Percentiles rank a stretch among this genome's conserved stretches.
These are phyloP conservation scores for Noctua janthina DNA, from an alignment of 2,888 invertebrate species.

Conservation along the genomic window DNA sequence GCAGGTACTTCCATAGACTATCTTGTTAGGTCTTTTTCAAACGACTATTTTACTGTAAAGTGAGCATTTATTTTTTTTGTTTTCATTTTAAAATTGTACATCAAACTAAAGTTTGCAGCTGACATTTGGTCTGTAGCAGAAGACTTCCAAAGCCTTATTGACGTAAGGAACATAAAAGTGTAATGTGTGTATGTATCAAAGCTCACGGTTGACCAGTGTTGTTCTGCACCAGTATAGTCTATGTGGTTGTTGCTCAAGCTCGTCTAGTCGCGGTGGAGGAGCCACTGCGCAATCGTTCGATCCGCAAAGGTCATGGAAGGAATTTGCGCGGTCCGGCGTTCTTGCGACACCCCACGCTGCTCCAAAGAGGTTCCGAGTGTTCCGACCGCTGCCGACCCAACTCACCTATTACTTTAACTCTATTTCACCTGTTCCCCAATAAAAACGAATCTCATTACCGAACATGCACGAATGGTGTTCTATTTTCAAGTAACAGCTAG, in stretches of 20 bases:
- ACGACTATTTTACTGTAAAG: background rate
- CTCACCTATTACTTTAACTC: constrained; percentile 70
- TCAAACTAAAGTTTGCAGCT: background rate
- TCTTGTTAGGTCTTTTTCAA: background rate
- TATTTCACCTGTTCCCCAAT: constrained; percentile 63
- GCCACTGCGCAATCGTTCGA: constrained; percentile 88
- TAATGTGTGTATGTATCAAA: background rate
- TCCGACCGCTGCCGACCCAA: constrained; percentile 69
- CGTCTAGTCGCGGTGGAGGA: constrained; percentile 86
- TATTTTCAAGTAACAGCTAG: constrained; percentile 26
- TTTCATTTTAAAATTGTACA: background rate
- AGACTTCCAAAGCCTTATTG: background rate
- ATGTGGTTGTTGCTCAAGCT: constrained; percentile 86
- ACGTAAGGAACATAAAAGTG: background rate
- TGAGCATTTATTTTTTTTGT: too few relatives aligned
- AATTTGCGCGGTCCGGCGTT: constrained; percentile 88
- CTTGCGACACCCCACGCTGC: constrained; percentile 84
- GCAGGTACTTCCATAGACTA: background rate
- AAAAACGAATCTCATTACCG: constrained; percentile 44
- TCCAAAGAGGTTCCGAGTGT: constrained; percentile 81
- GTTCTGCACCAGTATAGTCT: constrained; percentile 71
- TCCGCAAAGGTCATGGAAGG: constrained; percentile 90
- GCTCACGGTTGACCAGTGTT: constrained; percentile 12
- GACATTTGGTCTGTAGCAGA: background rate
- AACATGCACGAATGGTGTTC: constrained; percentile 38